Base-by-base conservation (phyloP, 2,113 vertebrate genomes). In the Todiramphus saurophagus region DNA sequence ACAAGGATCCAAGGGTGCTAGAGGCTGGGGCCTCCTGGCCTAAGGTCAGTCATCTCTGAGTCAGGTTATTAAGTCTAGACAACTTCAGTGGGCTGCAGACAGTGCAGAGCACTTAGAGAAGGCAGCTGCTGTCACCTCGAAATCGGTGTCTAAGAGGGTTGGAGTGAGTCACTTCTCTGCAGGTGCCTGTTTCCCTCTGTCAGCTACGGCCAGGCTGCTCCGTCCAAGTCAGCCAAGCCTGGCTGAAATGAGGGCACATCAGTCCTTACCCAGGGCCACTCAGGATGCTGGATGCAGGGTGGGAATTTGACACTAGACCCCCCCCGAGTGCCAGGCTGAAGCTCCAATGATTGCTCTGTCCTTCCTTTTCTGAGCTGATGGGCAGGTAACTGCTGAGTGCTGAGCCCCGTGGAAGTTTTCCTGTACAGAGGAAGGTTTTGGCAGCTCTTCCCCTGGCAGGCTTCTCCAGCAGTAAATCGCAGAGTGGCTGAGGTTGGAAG, bases 361-460 rank as follows among this genome's bases (percentile, higher is more conserved):
- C 27, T 48, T 95, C 66, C 79, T 84, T 56, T 89, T 83, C 79
- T 80, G 13, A 68, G 39, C 64, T 59, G 69, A 60, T 39, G 67
- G 80, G 46, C 72, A 56, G 76, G 62, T 93, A 60, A 23, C 56
- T 75, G 10, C 62, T 78, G 72, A 90, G 43, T 78, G 10, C 62
- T 78, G 72, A 90, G 43, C n/a, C 79, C 79, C 37, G 37, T 25
- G 44, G 70, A 94, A 80, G 75, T 46, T 87, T 20, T 90, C 55
- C 82, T 79, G 0, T 15, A 58, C 24, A 53, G 87, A 75, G 37
- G 60, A 87, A 70, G 58, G 78, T 72, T 70, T 83, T 94, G 80
- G 93, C 92, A 93, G 60, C 80, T 55, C 24, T 95, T 70, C 43
- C 70, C 59, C 56, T 83, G 73, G 82, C 68, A 70, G 59, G 55